Evolutionary conservation across 1,140 invertebrate species (phyloP).

Genomic region (Argopecten irradians): DNA sequence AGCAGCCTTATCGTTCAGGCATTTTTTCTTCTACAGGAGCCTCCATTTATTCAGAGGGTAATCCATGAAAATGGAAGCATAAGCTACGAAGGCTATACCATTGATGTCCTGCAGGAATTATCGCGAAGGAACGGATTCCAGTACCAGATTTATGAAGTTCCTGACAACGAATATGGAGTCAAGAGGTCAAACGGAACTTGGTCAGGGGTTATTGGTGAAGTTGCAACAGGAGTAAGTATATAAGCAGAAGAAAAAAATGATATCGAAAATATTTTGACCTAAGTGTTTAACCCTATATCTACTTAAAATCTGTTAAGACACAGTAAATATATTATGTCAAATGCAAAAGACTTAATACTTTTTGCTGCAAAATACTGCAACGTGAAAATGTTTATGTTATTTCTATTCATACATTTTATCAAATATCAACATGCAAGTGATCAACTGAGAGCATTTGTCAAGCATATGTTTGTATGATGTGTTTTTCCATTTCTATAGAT

Average conservation of each 20-base stretch:
- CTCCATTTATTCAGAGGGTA: constrained; percentile 50
- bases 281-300: no score
- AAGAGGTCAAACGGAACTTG: constrained; percentile 54
- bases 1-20: no score
- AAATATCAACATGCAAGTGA: no score
- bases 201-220: constrained; percentile 60
- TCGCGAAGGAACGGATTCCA: constrained; percentile 42
- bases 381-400: no score
- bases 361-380: no score
- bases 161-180: constrained; percentile 52
- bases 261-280: no score
- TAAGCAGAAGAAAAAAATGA: neutral
- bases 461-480: no score
- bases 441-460: no score
- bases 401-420: no score
- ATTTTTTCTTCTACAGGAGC: constrained; percentile 49
- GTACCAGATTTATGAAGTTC: constrained; percentile 46
- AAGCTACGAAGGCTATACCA: constrained; percentile 55
- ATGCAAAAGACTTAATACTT: no score
- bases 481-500: constrained; percentile 37
- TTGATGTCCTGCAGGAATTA: constrained; percentile 58
- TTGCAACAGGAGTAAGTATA: constrained; percentile 54
- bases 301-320: no score
- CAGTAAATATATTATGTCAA: no score
- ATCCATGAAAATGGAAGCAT: constrained; percentile 37